These are phyloP conservation scores for Marcusenius ussheri DNA, from an alignment of 2,113 vertebrate species.

Conservation along the genomic window DNA sequence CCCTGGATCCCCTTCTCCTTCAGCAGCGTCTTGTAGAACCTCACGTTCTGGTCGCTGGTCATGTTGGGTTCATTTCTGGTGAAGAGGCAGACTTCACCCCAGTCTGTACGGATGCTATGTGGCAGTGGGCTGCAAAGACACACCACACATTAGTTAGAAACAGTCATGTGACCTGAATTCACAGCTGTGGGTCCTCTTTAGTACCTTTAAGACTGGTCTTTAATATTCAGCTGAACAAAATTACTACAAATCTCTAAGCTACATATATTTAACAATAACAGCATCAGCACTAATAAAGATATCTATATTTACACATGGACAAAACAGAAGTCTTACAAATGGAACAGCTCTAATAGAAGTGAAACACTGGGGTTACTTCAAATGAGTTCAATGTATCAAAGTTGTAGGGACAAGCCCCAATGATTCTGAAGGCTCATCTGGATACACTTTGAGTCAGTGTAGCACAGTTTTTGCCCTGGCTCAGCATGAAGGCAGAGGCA, in stretches of 20 bases:
- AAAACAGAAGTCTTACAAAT: neutral
- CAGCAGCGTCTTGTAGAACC: slow-evolving; percentile 76
- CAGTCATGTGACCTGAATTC: neutral
- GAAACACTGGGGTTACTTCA: neutral
- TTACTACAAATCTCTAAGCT: neutral
- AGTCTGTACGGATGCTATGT: slow-evolving; percentile 63
- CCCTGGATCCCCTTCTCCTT: slow-evolving; percentile 60
- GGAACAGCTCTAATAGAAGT: neutral
- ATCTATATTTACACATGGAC: neutral
- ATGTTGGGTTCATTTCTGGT: slow-evolving; percentile 76
- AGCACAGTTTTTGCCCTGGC: slow-evolving; percentile 29
- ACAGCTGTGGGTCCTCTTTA: neutral
- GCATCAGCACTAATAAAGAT: neutral
- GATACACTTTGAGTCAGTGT: slow-evolving; percentile 36
- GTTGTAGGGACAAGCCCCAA: slow-evolving; percentile 42
- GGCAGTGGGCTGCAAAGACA: slow-evolving; percentile 65
- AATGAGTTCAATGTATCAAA: slow-evolving; percentile 32
- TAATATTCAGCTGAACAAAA: neutral
- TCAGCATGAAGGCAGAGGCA: slow-evolving; percentile 30
- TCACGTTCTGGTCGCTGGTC: slow-evolving; percentile 75
- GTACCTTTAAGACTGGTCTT: neutral
- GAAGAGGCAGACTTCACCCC: slow-evolving; percentile 81
- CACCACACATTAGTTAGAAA: neutral
- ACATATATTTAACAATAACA: neutral
- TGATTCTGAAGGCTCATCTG: slow-evolving; percentile 29